A percentile compares a stretch with the other conserved stretches of the same genome.
Evolutionary conservation across 2,113 vertebrate species (phyloP).

Genomic region (Blennius ocellaris): DNA sequence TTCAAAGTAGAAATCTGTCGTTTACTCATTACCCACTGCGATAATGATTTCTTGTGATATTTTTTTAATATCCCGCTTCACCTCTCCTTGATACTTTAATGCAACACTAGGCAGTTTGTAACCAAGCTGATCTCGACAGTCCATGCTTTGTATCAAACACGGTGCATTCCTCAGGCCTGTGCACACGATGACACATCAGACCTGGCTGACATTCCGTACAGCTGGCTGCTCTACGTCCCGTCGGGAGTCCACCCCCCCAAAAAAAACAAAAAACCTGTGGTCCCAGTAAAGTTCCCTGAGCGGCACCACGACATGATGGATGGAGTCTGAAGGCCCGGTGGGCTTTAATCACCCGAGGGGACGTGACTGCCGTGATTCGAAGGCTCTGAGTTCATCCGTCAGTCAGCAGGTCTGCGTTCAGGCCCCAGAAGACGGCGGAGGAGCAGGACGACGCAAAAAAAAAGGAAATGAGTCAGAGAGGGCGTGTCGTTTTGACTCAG

Average conservation of each 20-base stretch:
- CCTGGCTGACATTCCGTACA: not conserved
- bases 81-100: not conserved
- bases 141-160: not conserved
- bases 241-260: not conserved
- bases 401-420: constrained; percentile 20
- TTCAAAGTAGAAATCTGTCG: no score
- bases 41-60: not conserved
- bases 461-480: constrained; percentile 29
- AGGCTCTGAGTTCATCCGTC: constrained; percentile 30
- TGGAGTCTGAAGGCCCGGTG: constrained; percentile 2
- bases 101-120: not conserved
- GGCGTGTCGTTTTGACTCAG: no score
- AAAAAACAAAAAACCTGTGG: not conserved
- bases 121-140: not conserved
- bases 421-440: constrained; percentile 6
- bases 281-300: not conserved
- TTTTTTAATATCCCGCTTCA: not conserved
- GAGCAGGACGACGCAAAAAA: not conserved
- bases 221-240: constrained; percentile 5
- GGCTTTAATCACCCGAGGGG: not conserved
- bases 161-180: no score
- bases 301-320: not conserved
- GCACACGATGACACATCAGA: not conserved
- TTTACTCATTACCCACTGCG: no score
- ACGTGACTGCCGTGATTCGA: constrained; percentile 28